Evolutionary conservation across 2,888 invertebrate genomes (phyloP), one percentile per base, ranked within the genome.

Genomic region (Andrena flavipes): DNA sequence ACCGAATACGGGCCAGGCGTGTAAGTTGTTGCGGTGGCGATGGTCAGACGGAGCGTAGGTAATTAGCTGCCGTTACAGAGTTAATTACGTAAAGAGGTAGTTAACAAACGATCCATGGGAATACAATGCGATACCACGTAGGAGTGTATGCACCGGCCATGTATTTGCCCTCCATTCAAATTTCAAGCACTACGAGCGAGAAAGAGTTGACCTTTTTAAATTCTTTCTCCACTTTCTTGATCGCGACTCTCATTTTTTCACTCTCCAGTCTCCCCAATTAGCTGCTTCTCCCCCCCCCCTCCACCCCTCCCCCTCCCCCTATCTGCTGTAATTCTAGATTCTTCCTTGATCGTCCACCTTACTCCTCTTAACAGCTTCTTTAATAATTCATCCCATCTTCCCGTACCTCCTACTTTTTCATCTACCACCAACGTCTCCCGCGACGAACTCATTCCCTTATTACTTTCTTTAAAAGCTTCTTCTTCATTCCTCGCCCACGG

Each of bases 1-100:
- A 35, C 20, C 54, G 20, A 48, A 56, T 54, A 29, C 10, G 30
- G 30, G 13, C 23, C 67, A 29, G 16, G 29, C 65, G 65, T 30
- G 60, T 20, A 68, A 68, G 73, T 73, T 56, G 62, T 78, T 73
- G 72, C 42, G 77, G 72, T 77, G 20, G n/a, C 16, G 48, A 73
- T 42, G 78, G 48, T 49, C 73, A n/a, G 68, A 54, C 63, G n/a
- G 54, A 33, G 23, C 30, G 48, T n/a, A 2, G 33, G 63, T 69
- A 78, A 78, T 78, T 78, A 63, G 48, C 48, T 49, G 42, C 63
- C 4, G 68, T 63, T 74, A 30, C 56, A 23, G 60, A 30, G 62
- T 72, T 73, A 68, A 68, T 68, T 68, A 33, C 73, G 54, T 54
- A 63, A 78, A 73, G 30, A 51, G 62, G 62, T 48, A 73, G 68